A percentile compares a stretch with the other conserved stretches of the same genome.
Evolutionary conservation across 2,888 invertebrate species (phyloP).

Genomic region (Capitulum mitella): DNA sequence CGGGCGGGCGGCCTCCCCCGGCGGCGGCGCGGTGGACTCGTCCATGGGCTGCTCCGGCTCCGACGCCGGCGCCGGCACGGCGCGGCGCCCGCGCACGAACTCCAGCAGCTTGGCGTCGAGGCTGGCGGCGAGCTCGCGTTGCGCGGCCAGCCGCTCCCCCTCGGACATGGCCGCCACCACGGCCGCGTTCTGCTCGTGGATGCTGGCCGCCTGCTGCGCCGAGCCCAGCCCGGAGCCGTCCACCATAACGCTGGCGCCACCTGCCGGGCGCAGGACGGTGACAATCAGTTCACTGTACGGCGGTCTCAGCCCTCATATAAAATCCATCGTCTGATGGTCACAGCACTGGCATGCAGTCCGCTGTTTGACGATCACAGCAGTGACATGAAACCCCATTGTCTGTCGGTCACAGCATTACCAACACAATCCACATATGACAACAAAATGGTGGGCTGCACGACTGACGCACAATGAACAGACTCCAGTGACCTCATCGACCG

Average conservation of each 20-base stretch:
- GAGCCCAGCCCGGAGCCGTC: conserved; percentile 14
- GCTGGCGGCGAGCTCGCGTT: conserved; percentile 56
- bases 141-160: conserved; percentile 66
- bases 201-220: conserved; percentile 39
- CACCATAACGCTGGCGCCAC: not conserved
- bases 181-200: conserved; percentile 66
- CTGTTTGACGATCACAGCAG: no score
- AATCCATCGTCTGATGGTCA: no score
- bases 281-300: not conserved
- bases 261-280: not conserved
- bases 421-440: no score
- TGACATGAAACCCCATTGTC: no score
- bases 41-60: conserved; percentile 40
- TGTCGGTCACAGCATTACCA: no score
- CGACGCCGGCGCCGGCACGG: conserved; percentile 33
- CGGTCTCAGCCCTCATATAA: no score
- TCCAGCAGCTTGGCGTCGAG: conserved; percentile 60
- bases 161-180: conserved; percentile 60
- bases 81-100: conserved; percentile 49
- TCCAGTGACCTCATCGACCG: no score
- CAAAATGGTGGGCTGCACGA: no score
- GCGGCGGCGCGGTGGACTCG: conserved; percentile 16
- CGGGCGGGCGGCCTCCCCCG: not conserved
- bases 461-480: no score
- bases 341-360: no score